phyloP scores from a whole-genome alignment of 1,140 invertebrate genomes.

The Ips typographus region DNA sequence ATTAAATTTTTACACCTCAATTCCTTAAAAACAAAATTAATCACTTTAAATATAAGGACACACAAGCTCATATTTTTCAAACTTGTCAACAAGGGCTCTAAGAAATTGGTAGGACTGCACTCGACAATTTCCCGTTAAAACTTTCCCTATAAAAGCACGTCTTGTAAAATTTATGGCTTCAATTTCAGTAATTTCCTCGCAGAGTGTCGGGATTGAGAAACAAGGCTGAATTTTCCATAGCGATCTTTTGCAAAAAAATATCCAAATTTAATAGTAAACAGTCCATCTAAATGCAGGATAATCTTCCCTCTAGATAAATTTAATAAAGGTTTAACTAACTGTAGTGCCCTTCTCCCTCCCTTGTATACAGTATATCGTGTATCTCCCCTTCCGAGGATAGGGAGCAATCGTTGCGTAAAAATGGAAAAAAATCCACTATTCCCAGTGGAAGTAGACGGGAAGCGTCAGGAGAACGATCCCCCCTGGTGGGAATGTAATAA shows the following conservation, averaged over 20 bases:
- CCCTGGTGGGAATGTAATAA: conserved; percentile 27
- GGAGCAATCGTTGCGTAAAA: conserved; percentile 33
- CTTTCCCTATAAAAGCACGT: conserved; percentile 16
- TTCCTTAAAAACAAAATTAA: no score
- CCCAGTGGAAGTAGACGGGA: conserved; percentile 5
- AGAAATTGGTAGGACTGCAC: background rate
- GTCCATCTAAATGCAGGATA: conserved; percentile 13
- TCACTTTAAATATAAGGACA: no score
- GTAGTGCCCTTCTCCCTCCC: conserved; percentile 8
- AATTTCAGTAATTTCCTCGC: conserved; percentile 19
- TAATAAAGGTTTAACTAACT: conserved; percentile 41
- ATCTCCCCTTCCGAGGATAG: conserved; percentile 3
- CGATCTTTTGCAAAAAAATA: background rate
- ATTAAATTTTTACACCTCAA: no score
- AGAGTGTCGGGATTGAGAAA: background rate
- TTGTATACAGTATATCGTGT: conserved; percentile 1
- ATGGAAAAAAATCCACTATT: conserved; percentile 34
- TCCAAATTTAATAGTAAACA: conserved; percentile 8
- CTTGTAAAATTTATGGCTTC: conserved; percentile 12
- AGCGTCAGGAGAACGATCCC: conserved; percentile 27
- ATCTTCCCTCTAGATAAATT: conserved; percentile 25
- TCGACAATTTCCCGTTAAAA: conserved; percentile 6
- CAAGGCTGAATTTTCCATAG: background rate
- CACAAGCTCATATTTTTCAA: no score
- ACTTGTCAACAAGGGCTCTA: no score